Evolutionary conservation across 2,113 vertebrate species (phyloP).

Genomic region (Rattus rattus): DNA sequence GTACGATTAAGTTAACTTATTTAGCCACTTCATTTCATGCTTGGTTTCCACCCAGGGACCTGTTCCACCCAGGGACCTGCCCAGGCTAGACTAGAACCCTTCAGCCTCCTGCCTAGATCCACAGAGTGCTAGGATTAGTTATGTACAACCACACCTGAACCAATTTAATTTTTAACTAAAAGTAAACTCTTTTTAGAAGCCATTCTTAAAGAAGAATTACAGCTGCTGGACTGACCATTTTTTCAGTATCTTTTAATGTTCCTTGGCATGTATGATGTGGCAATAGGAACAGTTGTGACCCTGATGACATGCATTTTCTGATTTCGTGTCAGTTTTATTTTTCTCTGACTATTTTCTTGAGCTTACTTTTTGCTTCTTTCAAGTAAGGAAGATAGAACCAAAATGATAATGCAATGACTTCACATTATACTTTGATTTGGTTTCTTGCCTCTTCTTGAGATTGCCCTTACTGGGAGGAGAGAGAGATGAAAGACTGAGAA

Average conservation of each 20-base stretch:
- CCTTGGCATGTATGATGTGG: not conserved
- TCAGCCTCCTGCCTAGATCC: not conserved
- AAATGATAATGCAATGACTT: not conserved
- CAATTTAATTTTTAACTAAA: not conserved
- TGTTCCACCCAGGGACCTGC: not conserved
- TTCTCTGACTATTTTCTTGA: slow-evolving; percentile 24
- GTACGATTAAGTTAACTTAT: not conserved
- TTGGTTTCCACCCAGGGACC: not conserved
- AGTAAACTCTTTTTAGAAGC: not conserved
- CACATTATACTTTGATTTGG: slow-evolving; percentile 2
- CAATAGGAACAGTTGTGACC: not conserved
- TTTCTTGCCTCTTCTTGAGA: slow-evolving; percentile 51
- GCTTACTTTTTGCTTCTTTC: not conserved
- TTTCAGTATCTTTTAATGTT: not conserved
- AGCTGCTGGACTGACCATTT: not conserved
- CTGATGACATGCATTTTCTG: not conserved
- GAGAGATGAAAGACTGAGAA: slow-evolving; percentile 52
- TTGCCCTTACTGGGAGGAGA: not conserved
- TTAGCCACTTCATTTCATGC: not conserved
- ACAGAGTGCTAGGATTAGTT: not conserved
- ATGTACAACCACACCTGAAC: not conserved
- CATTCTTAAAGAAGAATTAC: no score
- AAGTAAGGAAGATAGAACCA: not conserved
- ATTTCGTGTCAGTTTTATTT: not conserved
- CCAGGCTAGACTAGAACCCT: not conserved